A percentile compares a stretch with the other conserved stretches of the same genome.
Evolutionary conservation across 2,888 invertebrate species (phyloP).

Genomic region (Plemyria rubiginata): DNA sequence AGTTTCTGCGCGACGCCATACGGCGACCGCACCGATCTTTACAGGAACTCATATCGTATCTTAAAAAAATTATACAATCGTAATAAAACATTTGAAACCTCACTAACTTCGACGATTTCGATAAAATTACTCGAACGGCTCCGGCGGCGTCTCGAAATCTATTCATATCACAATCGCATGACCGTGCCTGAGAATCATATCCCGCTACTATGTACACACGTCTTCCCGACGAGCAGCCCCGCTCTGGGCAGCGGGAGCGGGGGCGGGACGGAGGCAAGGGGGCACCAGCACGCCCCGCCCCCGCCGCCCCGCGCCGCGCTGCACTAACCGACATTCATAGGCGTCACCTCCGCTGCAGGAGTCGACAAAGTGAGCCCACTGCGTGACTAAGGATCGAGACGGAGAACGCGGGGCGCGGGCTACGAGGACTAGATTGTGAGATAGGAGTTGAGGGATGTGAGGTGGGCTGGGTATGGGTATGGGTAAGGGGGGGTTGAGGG

Average conservation of each 20-base stretch:
- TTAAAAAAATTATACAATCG: slow-evolving; percentile 83
- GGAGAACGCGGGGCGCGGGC: slow-evolving; percentile 67
- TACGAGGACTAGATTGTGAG: slow-evolving; percentile 46
- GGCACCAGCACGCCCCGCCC: slow-evolving; percentile 41
- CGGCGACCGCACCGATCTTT: slow-evolving; percentile 72
- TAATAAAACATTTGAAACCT: slow-evolving; percentile 85
- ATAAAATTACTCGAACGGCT: slow-evolving; percentile 81
- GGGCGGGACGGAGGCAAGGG: slow-evolving; percentile 20
- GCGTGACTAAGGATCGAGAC: slow-evolving; percentile 69
- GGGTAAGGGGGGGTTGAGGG: slow-evolving; percentile 45
- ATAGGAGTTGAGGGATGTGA: slow-evolving; percentile 40
- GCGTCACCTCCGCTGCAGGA: slow-evolving; percentile 56
- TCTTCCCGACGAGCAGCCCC: slow-evolving; percentile 60
- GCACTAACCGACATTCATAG: slow-evolving; percentile 64
- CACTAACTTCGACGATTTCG: slow-evolving; percentile 84
- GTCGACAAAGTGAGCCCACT: slow-evolving; percentile 53
- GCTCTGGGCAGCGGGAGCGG: slow-evolving; percentile 30
- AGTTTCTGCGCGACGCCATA: slow-evolving; percentile 66
- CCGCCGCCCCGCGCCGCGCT: slow-evolving; percentile 52
- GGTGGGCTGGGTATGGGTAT: slow-evolving; percentile 1
- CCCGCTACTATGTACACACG: slow-evolving; percentile 85
- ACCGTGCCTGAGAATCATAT: slow-evolving; percentile 83
- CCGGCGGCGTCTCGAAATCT: slow-evolving; percentile 82
- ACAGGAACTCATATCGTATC: slow-evolving; percentile 85
- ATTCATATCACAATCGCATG: slow-evolving; percentile 85